phyloP scores from a whole-genome alignment of 2,113 vertebrate genomes.

The Pantherophis guttatus region DNA sequence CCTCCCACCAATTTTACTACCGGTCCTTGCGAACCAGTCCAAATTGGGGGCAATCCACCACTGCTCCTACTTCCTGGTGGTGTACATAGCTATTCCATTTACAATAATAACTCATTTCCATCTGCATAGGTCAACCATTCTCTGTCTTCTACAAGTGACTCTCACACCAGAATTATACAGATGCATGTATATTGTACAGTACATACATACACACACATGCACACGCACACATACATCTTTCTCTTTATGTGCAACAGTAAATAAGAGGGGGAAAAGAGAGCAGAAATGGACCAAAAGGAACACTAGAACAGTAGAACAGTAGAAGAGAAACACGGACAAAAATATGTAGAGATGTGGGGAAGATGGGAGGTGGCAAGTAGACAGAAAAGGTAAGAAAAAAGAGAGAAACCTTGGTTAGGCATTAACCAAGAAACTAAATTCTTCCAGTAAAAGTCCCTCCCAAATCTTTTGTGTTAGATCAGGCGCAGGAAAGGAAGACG shows the following conservation, averaged over 20 bases:
- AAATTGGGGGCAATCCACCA: too few relatives aligned
- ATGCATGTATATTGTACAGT: too few relatives aligned
- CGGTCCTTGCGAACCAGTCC: too few relatives aligned
- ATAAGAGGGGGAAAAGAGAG: not conserved
- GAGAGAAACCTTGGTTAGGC: not conserved
- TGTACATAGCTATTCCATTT: not conserved
- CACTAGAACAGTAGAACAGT: not conserved
- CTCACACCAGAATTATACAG: too few relatives aligned
- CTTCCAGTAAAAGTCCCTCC: not conserved
- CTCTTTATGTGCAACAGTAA: not conserved
- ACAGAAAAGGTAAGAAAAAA: not conserved
- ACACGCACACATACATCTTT: not conserved
- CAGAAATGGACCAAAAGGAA: not conserved
- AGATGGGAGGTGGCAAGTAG: not conserved
- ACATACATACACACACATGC: too few relatives aligned
- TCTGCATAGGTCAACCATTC: not conserved
- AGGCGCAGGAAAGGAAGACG: too few relatives aligned
- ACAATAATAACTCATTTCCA: not conserved
- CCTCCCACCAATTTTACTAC: too few relatives aligned
- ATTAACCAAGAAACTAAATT: not conserved
- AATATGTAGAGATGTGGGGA: not conserved
- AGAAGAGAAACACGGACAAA: not conserved
- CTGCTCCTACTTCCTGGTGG: not conserved
- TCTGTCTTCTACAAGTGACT: not conserved
- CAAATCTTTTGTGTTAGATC: not conserved